These are phyloP conservation scores for Gastracanthus pulcherrimus DNA, from an alignment of 2,888 invertebrate genomes.

Conservation along the genomic window DNA sequence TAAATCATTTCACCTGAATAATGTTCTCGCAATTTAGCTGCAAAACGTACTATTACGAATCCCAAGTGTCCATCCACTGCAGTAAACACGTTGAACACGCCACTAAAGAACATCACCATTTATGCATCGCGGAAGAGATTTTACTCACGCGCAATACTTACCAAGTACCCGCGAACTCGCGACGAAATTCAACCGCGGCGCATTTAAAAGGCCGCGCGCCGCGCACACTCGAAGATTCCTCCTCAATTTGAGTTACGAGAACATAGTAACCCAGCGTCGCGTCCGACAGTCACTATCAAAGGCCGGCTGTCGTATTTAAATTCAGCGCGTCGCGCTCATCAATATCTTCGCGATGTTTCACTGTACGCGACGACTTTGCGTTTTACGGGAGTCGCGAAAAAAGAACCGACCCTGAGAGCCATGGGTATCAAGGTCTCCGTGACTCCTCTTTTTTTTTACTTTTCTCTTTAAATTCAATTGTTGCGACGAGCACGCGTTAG, in stretches of 20 bases:
- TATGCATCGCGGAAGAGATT: too few relatives aligned
- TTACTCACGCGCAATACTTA: too few relatives aligned
- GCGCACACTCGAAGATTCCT: not conserved
- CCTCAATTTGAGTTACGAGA: constrained; percentile 4
- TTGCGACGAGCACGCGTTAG: not conserved
- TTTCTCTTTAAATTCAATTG: not conserved
- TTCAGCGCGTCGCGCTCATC: constrained; percentile 21
- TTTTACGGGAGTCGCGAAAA: not conserved
- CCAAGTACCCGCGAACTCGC: too few relatives aligned
- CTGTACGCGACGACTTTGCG: not conserved
- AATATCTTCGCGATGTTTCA: not conserved
- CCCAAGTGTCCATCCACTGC: too few relatives aligned
- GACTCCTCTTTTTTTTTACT: not conserved
- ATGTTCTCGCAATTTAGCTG: too few relatives aligned
- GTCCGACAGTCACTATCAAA: too few relatives aligned
- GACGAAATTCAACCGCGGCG: not conserved
- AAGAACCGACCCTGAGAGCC: not conserved
- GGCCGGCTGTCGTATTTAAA: constrained; percentile 23
- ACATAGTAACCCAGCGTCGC: too few relatives aligned
- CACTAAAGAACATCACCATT: too few relatives aligned
- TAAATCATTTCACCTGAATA: too few relatives aligned
- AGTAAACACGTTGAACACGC: too few relatives aligned
- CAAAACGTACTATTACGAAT: too few relatives aligned
- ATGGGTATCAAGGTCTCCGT: not conserved
- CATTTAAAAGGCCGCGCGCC: not conserved